phyloP scores from a whole-genome alignment of 2,113 vertebrate genomes.

The Ciconia maguari region DNA sequence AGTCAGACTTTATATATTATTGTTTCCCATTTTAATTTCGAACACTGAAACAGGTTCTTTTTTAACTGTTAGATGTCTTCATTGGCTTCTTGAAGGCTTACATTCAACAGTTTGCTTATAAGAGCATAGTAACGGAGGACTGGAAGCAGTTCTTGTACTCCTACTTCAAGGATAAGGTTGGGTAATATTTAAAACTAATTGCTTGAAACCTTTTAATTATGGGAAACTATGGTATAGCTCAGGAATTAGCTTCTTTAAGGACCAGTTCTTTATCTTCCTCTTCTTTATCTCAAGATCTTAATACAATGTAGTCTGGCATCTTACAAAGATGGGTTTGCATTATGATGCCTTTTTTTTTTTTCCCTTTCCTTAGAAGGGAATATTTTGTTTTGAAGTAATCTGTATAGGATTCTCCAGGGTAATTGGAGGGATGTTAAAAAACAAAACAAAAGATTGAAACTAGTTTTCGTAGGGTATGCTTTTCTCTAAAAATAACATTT shows the following conservation, averaged over 20 bases:
- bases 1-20: not conserved
- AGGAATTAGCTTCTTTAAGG: not conserved
- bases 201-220: not conserved
- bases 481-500: not conserved
- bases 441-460: not conserved
- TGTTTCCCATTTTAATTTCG: not conserved
- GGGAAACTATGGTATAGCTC: not conserved
- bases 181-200: not conserved
- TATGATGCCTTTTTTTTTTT: not conserved
- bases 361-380: not conserved
- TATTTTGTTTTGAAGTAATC: not conserved
- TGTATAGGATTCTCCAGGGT: not conserved
- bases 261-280: not conserved
- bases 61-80: conserved; percentile 83
- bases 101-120: conserved; percentile 89
- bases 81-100: conserved; percentile 95
- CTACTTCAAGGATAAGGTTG: conserved; percentile 93
- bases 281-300: not conserved
- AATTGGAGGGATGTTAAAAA: not conserved
- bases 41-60: not conserved
- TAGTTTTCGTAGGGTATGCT: not conserved
- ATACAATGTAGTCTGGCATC: not conserved
- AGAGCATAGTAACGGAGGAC: conserved; percentile 86
- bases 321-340: not conserved
- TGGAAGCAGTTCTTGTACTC: conserved; percentile 94